A percentile compares a stretch with the other conserved stretches of the same genome.
These are phyloP conservation scores for Mobula hypostoma DNA, from an alignment of 2,113 vertebrate genomes.

Conservation along the genomic window DNA sequence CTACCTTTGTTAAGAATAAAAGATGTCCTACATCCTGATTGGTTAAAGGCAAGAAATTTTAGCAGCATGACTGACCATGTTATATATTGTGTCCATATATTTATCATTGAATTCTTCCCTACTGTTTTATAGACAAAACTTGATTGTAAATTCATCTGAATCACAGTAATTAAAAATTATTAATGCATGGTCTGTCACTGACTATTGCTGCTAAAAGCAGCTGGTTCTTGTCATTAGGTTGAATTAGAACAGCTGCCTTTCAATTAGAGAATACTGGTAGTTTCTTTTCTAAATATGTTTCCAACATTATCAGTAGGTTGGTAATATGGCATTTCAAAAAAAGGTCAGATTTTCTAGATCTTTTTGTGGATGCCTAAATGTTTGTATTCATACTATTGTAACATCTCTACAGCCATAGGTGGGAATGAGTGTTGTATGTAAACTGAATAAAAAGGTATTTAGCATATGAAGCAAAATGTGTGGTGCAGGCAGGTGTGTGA, in stretches of 20 bases:
- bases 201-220: slow-evolving; percentile 19
- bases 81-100: background rate
- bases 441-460: background rate
- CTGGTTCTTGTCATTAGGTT: background rate
- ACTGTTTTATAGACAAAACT: background rate
- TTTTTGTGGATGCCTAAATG: background rate
- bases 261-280: background rate
- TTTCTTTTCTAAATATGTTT: background rate
- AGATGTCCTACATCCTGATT: background rate
- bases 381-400: background rate
- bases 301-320: background rate
- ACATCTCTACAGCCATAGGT: background rate
- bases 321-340: background rate
- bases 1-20: background rate
- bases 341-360: background rate
- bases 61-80: background rate
- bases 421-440: background rate
- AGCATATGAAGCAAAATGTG: background rate
- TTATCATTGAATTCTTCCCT: background rate
- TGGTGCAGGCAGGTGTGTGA: background rate
- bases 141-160: background rate
- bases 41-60: background rate
- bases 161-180: background rate
- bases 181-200: background rate
- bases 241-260: background rate